Base-by-base conservation (phyloP, 2,113 vertebrate species). In the Grantiella picta region DNA sequence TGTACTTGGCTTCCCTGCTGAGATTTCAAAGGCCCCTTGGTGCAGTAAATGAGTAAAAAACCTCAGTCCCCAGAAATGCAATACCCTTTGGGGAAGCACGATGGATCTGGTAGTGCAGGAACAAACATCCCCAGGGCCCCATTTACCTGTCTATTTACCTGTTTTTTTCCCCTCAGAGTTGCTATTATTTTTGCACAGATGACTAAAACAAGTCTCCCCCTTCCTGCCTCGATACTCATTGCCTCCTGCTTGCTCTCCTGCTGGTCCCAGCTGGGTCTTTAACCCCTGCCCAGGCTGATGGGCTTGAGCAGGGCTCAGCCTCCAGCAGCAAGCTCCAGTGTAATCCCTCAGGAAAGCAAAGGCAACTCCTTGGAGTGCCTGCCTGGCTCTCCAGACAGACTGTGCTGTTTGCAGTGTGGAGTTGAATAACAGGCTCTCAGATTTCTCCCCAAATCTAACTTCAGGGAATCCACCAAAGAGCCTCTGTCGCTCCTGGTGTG, bases 81-180 rank as follows among this genome's bases (percentile, higher is more conserved):
- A 2, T 42, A 24, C 44, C 69, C 49, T 22, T 82, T 56, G 63
- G 63, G 65, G 15, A 92, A 71, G 27, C 27, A 2, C 45, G 68
- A 92, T 11, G 25, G 72, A 89, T 81, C n/a, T 61, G 54, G 71
- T 11, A 50, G 56, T 7, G 33, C 40, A 93, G 60, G 78, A 92
- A 45, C 47, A 85, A 92, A 79, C 40, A 86, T n/a, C 91, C 75
- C 65, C 33, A 71, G 73, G 83, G 73, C 40, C 57, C 36, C 1
- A 2, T 95, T 97, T 95, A 66, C 80, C 57, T 92, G 31, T 38
- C 35, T 77, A 8, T 81, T 85, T 84, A 40, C 56, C 64, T 68
- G 45, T 15, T 35, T 56, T 29, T 50, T 4, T 8, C 61, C 75
- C 27, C 42, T 61, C 38, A 28, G 10, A 49, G 33, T 10, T 4